phyloP scores from a whole-genome alignment of 2,888 invertebrate genomes.

The Cataglyphis altisquamis region DNA sequence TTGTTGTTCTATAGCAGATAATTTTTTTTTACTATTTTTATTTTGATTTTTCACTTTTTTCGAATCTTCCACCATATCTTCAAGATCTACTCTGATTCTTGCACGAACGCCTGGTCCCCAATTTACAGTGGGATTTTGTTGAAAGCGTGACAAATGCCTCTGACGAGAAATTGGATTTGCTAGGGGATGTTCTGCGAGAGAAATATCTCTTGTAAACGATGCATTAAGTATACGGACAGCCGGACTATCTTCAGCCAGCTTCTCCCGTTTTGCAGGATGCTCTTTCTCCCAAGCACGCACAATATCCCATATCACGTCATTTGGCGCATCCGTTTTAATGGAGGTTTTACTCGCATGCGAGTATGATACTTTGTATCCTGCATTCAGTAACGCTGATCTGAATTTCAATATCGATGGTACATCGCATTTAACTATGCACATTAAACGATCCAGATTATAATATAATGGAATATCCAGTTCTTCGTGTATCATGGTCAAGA shows the following conservation, averaged over 20 bases:
- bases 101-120: conserved; percentile 97
- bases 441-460: conserved; percentile 91
- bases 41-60: conserved; percentile 91
- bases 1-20: neutral
- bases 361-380: conserved; percentile 96
- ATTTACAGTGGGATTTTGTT: conserved; percentile 93
- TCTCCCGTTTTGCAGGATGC: conserved; percentile 90
- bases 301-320: conserved; percentile 96
- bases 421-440: conserved; percentile 81
- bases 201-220: conserved; percentile 86
- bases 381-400: conserved; percentile 96
- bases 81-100: conserved; percentile 88
- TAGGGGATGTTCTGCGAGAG: conserved; percentile 88
- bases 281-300: conserved; percentile 92
- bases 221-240: conserved; percentile 88
- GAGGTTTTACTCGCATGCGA: conserved; percentile 96
- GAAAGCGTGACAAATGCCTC: conserved; percentile 92
- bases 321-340: conserved; percentile 97
- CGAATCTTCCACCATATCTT: conserved; percentile 86
- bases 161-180: conserved; percentile 94
- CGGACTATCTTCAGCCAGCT: conserved; percentile 87
- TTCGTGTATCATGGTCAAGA: conserved; percentile 93
- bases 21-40: conserved; percentile 87
- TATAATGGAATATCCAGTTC: conserved; percentile 97
- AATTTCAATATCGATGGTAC: conserved; percentile 83